Percentiles rank a stretch among this genome's conserved stretches.
Conservation (phyloP, 2,797 vertebrate genomes). For the Pseudomugil tenellus region DNA sequence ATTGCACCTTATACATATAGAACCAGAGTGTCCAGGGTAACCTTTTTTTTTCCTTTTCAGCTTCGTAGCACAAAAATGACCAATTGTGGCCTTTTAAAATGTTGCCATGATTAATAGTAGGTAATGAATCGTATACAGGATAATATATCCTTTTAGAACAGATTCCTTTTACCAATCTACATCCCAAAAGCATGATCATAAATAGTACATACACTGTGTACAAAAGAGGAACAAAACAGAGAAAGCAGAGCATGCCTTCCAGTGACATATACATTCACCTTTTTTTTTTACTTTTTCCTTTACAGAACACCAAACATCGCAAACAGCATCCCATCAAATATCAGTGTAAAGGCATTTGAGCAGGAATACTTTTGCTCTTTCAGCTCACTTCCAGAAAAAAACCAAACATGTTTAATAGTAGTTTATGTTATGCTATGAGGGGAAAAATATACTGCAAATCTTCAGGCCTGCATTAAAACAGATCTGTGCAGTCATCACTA, state of each 20-base stretch:
- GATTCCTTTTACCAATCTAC: constrained; percentile 74
- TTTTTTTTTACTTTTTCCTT: constrained; percentile 31
- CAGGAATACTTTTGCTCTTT: constrained; percentile 34
- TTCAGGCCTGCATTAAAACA: constrained; percentile 17
- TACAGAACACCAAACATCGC: constrained; percentile 54
- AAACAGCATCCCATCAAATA: constrained; percentile 49
- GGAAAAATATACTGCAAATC: background rate
- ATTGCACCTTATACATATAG: constrained; percentile 73
- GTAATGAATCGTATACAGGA: constrained; percentile 79
- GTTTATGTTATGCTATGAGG: background rate
- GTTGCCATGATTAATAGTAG: constrained; percentile 65
- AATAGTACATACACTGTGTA: constrained; percentile 80
- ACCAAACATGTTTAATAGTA: constrained; percentile 1
- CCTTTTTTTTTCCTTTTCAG: constrained; percentile 36
- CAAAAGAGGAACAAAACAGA: constrained; percentile 74
- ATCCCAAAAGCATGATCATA: constrained; percentile 74
- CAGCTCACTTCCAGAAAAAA: constrained; percentile 30
- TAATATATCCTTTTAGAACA: constrained; percentile 82
- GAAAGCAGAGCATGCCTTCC: constrained; percentile 81
- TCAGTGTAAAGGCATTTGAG: constrained; percentile 40
- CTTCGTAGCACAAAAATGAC: constrained; percentile 61
- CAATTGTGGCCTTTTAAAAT: constrained; percentile 49
- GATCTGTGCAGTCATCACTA: constrained; percentile 25
- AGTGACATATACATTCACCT: constrained; percentile 81
- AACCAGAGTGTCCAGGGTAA: constrained; percentile 59